Conservation (phyloP, 2,113 vertebrate genomes). For the Syrmaticus mikado region DNA sequence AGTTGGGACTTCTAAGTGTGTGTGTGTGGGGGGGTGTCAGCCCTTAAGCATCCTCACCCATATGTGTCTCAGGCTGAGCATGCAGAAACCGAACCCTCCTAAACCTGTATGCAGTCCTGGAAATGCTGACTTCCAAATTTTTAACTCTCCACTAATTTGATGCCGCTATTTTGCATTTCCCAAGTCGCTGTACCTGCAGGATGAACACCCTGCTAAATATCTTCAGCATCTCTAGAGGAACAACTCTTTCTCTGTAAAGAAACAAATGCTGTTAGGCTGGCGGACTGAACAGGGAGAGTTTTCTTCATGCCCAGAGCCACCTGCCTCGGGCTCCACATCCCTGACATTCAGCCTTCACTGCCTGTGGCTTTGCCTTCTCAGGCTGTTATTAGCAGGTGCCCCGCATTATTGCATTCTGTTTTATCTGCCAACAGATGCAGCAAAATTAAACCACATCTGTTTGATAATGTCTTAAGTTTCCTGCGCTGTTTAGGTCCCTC, state of each 20-base stretch:
- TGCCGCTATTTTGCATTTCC: constrained; percentile 11
- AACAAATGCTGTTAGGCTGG: not conserved
- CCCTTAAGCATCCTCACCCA: not conserved
- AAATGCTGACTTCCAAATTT: constrained; percentile 21
- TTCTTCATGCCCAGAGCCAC: not conserved
- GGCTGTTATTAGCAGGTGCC: not conserved
- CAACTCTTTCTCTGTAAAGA: not conserved
- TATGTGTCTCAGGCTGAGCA: constrained; percentile 21
- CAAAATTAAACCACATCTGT: constrained; percentile 47
- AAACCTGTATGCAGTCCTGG: not conserved
- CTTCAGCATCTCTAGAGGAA: constrained; percentile 7
- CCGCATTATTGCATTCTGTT: not conserved
- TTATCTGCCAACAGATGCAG: constrained; percentile 19
- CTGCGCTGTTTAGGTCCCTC: not conserved
- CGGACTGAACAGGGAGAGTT: not conserved
- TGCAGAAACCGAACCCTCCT: constrained; percentile 5
- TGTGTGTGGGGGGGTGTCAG: not conserved
- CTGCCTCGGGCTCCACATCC: not conserved
- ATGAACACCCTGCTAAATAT: not conserved
- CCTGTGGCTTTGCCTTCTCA: not conserved
- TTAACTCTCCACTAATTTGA: constrained; percentile 27
- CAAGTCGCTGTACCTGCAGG: not conserved
- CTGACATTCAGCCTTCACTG: constrained; percentile 53
- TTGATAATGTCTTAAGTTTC: constrained; percentile 25
- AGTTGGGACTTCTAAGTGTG: not conserved